Evolutionary conservation across 2,113 vertebrate genomes (phyloP).

Genomic region (Peromyscus polionotus): DNA sequence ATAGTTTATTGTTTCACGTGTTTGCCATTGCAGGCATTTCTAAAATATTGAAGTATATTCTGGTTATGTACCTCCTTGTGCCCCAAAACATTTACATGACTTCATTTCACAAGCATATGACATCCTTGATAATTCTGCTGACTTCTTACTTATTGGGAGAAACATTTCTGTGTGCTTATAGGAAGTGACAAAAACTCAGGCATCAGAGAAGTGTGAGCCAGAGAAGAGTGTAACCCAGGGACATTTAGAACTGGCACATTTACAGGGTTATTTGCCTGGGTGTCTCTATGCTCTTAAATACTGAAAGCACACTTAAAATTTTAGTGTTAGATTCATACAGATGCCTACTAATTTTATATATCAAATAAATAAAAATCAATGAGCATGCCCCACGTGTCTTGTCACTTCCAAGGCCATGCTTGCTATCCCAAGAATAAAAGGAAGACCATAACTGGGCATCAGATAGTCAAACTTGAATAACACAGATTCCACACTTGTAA

Average conservation of each 20-base stretch:
- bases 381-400: not conserved
- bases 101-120: not conserved
- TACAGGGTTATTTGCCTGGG: not conserved
- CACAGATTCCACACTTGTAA: not conserved
- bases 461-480: not conserved
- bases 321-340: not conserved
- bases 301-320: not conserved
- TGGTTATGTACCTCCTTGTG: not conserved
- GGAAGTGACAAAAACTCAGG: not conserved
- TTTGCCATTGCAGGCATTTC: not conserved
- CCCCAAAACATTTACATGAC: not conserved
- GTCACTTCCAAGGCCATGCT: not conserved
- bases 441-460: not conserved
- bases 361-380: not conserved
- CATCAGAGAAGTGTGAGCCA: rapidly evolving
- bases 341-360: not conserved
- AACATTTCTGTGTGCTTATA: no score
- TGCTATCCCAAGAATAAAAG: not conserved
- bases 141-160: not conserved
- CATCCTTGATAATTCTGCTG: not conserved
- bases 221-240: not conserved
- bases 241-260: not conserved
- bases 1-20: not conserved
- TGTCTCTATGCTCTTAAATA: not conserved
- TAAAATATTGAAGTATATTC: not conserved